Percentiles rank a stretch among this genome's conserved stretches.
Evolutionary conservation across 2,113 vertebrate genomes (phyloP).

Genomic region (Octodon degus): DNA sequence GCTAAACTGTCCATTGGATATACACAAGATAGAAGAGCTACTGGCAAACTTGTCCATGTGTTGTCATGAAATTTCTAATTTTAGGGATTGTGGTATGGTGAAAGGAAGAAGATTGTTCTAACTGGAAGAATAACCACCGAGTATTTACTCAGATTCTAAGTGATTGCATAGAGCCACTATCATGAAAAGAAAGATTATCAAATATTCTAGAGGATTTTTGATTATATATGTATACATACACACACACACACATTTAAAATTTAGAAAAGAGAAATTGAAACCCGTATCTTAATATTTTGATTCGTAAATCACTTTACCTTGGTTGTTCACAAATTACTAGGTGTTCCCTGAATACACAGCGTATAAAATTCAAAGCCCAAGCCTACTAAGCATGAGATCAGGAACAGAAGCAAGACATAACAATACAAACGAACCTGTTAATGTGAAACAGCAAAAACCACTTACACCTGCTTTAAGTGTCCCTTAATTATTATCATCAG

Average conservation of each 20-base stretch:
- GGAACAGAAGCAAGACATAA: constrained; percentile 19
- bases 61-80: not conserved
- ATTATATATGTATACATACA: not conserved
- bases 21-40: not conserved
- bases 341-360: not conserved
- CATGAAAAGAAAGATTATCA: not conserved
- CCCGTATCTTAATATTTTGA: fast-evolving
- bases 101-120: not conserved
- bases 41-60: not conserved
- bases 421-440: constrained; percentile 74
- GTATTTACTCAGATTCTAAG: not conserved
- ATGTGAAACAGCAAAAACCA: constrained; percentile 64
- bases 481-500: constrained; percentile 79
- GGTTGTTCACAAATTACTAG: constrained; percentile 55
- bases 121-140: not conserved
- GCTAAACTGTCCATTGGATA: not conserved
- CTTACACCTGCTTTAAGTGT: constrained; percentile 66
- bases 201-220: not conserved
- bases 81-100: not conserved
- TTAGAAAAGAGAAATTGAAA: not conserved
- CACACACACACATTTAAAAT: no score
- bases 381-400: not conserved
- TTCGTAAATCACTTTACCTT: not conserved
- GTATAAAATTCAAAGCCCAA: not conserved
- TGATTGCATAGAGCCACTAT: not conserved